Conservation (phyloP, 2,797 vertebrate species). For the Kryptolebias ocellatus region DNA sequence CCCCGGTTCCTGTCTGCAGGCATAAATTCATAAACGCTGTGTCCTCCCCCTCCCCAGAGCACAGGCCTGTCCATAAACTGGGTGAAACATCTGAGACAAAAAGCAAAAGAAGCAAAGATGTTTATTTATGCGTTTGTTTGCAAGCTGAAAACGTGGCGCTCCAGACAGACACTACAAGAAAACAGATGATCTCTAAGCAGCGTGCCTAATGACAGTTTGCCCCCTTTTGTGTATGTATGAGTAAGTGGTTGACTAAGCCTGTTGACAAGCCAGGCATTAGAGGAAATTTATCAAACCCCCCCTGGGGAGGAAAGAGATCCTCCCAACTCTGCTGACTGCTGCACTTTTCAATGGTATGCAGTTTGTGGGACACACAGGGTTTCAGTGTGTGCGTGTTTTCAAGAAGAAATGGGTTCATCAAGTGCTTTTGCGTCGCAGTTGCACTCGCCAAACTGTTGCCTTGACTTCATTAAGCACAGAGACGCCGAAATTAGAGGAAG, state of each 20-base stretch:
- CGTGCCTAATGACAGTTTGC: neutral
- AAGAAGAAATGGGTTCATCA: conserved; percentile 26
- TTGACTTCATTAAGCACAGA: neutral
- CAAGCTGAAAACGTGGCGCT: neutral
- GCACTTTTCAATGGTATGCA: conserved; percentile 4
- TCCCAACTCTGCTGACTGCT: conserved; percentile 36
- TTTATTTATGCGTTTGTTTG: neutral
- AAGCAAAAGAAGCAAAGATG: too few relatives aligned
- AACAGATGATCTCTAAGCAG: neutral
- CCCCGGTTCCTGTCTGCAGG: conserved; percentile 27
- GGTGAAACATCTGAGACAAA: too few relatives aligned
- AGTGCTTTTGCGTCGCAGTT: conserved; percentile 20
- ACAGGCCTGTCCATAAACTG: too few relatives aligned
- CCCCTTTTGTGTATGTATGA: neutral
- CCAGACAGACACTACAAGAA: neutral
- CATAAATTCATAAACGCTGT: conserved; percentile 18
- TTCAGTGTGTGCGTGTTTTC: conserved; percentile 23
- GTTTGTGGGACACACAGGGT: conserved; percentile 15
- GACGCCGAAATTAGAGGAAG: neutral
- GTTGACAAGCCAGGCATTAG: conserved; percentile 6
- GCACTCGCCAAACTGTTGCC: conserved; percentile 4
- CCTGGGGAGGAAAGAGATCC: conserved; percentile 9
- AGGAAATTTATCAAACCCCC: conserved; percentile 34
- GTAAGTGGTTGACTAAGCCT: conserved; percentile 17
- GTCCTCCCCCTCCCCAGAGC: neutral